phyloP scores from a whole-genome alignment of 2,113 vertebrate genomes.

The Tychaedon coryphoeus region DNA sequence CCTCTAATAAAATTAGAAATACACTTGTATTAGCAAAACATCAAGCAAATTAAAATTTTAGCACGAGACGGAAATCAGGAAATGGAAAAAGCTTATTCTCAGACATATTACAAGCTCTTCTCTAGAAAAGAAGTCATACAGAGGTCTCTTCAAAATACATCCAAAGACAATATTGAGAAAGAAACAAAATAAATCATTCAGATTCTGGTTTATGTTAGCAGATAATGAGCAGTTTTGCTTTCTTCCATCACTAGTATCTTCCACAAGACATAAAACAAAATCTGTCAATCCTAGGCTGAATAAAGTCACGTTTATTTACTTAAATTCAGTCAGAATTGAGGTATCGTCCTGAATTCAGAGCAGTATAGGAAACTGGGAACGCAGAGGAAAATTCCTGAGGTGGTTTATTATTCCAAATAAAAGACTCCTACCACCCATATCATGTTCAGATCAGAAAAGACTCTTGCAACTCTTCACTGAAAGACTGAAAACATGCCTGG shows the following conservation, averaged over 20 bases:
- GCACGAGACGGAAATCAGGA: neutral
- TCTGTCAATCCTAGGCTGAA: neutral
- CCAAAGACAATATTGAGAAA: neutral
- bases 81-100: neutral
- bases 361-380: neutral
- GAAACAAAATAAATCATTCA: neutral
- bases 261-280: neutral
- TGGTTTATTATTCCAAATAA: neutral
- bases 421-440: neutral
- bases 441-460: neutral
- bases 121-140: neutral
- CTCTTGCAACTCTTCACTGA: neutral
- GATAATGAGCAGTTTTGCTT: neutral
- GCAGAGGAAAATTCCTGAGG: neutral
- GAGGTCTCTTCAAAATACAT: neutral
- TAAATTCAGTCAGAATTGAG: neutral
- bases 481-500: neutral
- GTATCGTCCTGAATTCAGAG: neutral
- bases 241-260: neutral
- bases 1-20: neutral
- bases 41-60: neutral
- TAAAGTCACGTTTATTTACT: neutral
- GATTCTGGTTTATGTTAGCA: neutral
- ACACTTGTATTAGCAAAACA: neutral
- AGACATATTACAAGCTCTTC: neutral